A percentile compares a stretch with the other conserved stretches of the same genome.
Evolutionary conservation across 2,888 invertebrate genomes (phyloP).

Genomic region (Eupsilia transversa): DNA sequence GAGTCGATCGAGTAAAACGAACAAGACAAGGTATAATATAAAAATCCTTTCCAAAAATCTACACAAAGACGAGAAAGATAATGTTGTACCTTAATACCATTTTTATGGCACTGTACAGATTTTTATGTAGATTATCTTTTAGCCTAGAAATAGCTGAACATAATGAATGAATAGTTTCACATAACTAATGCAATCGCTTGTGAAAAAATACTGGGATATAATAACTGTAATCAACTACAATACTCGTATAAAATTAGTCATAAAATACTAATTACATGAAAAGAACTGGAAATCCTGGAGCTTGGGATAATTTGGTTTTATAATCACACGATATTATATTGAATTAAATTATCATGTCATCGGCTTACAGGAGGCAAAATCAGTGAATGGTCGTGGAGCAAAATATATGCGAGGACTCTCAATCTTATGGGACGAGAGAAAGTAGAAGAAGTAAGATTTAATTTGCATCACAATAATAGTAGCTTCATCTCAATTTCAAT

Average conservation of each 20-base stretch:
- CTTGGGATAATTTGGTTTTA: not conserved
- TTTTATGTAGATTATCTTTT: slow-evolving; percentile 12
- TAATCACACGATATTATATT: not conserved
- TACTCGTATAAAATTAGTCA: not conserved
- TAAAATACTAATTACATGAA: not conserved
- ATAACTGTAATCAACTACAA: slow-evolving; percentile 3
- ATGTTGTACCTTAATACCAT: not conserved
- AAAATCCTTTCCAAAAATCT: not conserved
- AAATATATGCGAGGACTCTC: not conserved
- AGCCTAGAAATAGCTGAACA: slow-evolving; percentile 6
- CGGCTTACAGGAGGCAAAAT: not conserved
- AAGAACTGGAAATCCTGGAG: not conserved
- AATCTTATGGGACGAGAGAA: not conserved
- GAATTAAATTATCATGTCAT: not conserved
- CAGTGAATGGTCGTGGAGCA: not conserved
- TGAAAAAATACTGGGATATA: slow-evolving; percentile 20
- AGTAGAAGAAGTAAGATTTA: not conserved
- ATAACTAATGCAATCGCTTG: slow-evolving; percentile 16
- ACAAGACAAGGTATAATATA: not conserved
- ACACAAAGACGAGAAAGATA: not conserved
- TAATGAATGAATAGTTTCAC: slow-evolving; percentile 20
- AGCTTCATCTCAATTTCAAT: not conserved
- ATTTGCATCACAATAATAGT: not conserved
- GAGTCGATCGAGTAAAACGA: not conserved
- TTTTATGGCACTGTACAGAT: slow-evolving; percentile 12